These are phyloP conservation scores for Brachynemurus nebulosus DNA, from an alignment of 2,888 invertebrate genomes.

Conservation along the genomic window DNA sequence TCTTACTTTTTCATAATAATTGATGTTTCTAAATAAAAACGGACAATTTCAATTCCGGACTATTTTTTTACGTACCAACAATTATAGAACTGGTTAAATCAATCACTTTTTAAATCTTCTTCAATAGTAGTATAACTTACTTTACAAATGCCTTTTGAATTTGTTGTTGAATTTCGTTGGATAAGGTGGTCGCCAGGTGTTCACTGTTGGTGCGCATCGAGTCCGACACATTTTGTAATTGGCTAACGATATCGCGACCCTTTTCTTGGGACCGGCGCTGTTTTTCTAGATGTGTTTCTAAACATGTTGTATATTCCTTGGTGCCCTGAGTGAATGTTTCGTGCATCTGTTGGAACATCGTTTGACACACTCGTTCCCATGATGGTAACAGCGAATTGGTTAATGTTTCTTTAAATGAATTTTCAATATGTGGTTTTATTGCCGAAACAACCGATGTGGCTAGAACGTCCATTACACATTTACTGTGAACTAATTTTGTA, in stretches of 20 bases:
- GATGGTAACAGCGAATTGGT: slow-evolving; percentile 64
- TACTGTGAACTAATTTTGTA: slow-evolving; percentile 62
- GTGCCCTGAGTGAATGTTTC: slow-evolving; percentile 79
- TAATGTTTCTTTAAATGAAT: slow-evolving; percentile 65
- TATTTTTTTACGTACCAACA: no score
- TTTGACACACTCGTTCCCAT: slow-evolving; percentile 74
- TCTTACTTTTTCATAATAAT: no score
- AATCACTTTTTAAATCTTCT: no score
- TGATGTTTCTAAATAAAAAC: no score
- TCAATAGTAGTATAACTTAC: slow-evolving; percentile 20
- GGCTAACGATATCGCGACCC: slow-evolving; percentile 25
- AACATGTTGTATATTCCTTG: slow-evolving; percentile 51
- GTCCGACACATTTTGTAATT: slow-evolving; percentile 31
- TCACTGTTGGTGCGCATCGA: slow-evolving; percentile 28
- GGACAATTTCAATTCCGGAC: no score
- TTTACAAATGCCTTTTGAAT: slow-evolving; percentile 26
- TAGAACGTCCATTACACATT: slow-evolving; percentile 64
- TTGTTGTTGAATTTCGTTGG: slow-evolving; percentile 28
- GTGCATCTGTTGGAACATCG: slow-evolving; percentile 81
- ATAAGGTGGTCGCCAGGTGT: slow-evolving; percentile 24
- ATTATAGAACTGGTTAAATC: no score
- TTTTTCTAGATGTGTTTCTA: slow-evolving; percentile 32
- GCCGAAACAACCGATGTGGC: slow-evolving; percentile 51
- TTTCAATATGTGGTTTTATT: slow-evolving; percentile 59
- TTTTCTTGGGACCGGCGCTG: slow-evolving; percentile 31